Evolutionary conservation across 2,888 invertebrate genomes (phyloP), one percentile per base, ranked within the genome.

Genomic region (Branchellion lobata): DNA sequence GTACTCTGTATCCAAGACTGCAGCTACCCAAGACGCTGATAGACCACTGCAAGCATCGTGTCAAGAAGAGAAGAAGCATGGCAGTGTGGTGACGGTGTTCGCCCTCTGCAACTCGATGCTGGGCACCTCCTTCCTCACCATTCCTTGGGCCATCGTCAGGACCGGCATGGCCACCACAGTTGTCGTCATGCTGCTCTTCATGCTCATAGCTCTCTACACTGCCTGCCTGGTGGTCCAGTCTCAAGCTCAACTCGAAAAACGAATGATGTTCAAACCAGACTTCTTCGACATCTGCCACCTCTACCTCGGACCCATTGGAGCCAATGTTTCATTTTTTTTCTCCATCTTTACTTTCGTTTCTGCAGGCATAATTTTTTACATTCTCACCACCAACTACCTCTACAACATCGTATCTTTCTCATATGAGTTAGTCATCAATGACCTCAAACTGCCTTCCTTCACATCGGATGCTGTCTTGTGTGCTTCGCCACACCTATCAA

Each of bases 91-190:
- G 14, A 40, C 61, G 24, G 61, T 57, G 21, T 5, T 57, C 3
- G 8, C 95, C 83, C 91, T 96, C 87, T 96, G 95, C 95, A 96
- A 96, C 87, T 96, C 95, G 0, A 94, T 95, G 89, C 92, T 96
- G 92, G 96, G 96, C 0, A 94, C 95, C 0, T 94, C 94, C 1
- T 0, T 96, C 75, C 89, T 96, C 81, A 93, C 94, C 76, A 94
- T 96, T 92, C 94, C 95, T n/a, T 96, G 95, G 95, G 95, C 95
- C 27, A 91, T 96, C 82, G 91, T 92, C 86, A 91, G 92, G 85
- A 93, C 95, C 21, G 95, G 95, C 0, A 90, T 95, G 71, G 90
- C 91, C 3, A 91, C 91, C 2, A 94, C 93, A 0, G 88, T 95
- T 36, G 61, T 91, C 0, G 89, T 95, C 31, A 91, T 94, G 84